Conservation (phyloP, 2,113 vertebrate genomes). For the Cebidichthys violaceus region DNA sequence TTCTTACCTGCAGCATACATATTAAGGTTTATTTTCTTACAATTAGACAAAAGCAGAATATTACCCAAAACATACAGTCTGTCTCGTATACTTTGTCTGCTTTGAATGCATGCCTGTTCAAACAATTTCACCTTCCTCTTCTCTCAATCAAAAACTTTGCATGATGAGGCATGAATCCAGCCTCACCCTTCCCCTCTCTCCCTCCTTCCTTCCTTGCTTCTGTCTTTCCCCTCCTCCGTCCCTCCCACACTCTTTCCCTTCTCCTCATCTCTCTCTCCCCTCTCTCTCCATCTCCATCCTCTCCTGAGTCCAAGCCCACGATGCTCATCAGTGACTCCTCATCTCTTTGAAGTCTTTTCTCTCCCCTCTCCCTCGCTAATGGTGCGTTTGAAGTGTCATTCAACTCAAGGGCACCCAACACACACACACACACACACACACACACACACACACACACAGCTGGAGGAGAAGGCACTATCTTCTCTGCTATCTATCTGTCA, state of each 20-base stretch:
- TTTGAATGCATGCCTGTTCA: background rate
- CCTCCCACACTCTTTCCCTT: slow-evolving; percentile 30
- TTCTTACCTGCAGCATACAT: background rate
- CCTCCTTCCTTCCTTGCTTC: slow-evolving; percentile 18
- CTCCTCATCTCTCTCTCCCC: slow-evolving; percentile 20
- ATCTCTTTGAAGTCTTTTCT: slow-evolving; percentile 74
- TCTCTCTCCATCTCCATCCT: slow-evolving; percentile 20
- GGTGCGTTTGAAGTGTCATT: slow-evolving; percentile 80
- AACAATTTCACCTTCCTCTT: background rate
- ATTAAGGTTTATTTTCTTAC: slow-evolving; percentile 10
- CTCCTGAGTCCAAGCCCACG: slow-evolving; percentile 64
- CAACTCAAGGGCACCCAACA: slow-evolving; percentile 76
- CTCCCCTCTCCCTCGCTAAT: slow-evolving; percentile 64
- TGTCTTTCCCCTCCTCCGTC: slow-evolving; percentile 9
- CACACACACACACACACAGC: slow-evolving; percentile 71
- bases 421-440: slow-evolving; percentile 72
- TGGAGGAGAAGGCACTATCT: slow-evolving; percentile 47
- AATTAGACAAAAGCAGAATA: slow-evolving; percentile 9
- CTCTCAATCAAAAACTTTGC: slow-evolving; percentile 26
- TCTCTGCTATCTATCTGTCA: slow-evolving; percentile 24
- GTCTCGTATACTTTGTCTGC: background rate
- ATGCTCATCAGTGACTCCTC: slow-evolving; percentile 71
- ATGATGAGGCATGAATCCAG: slow-evolving; percentile 33
- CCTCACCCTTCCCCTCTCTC: slow-evolving; percentile 8
- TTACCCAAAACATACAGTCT: background rate